Percentiles rank a stretch among this genome's conserved stretches.
phyloP scores from a whole-genome alignment of 2,888 invertebrate species.

The Lithophane semibrunnea region DNA sequence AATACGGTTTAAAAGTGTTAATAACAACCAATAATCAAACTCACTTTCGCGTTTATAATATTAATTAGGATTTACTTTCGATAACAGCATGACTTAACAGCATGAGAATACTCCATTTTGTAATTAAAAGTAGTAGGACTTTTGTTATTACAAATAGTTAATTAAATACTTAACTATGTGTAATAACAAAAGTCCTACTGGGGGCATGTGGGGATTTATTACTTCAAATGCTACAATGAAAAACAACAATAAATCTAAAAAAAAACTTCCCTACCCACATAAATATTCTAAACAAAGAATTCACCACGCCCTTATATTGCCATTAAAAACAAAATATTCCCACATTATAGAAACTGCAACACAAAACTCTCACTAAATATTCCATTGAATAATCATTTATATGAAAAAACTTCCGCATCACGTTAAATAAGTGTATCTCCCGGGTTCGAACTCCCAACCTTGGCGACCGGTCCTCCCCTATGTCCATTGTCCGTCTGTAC shows the following conservation, averaged over 20 bases:
- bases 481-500: slow-evolving; percentile 76
- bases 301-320: slow-evolving; percentile 64
- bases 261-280: slow-evolving; percentile 60
- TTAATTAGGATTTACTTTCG: no score
- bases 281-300: slow-evolving; percentile 59
- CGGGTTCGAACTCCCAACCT: slow-evolving; percentile 60
- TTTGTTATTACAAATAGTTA: no score
- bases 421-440: slow-evolving; percentile 62
- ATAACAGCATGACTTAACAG: background rate
- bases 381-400: slow-evolving; percentile 58
- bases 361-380: slow-evolving; percentile 61
- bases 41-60: no score
- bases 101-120: background rate
- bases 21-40: no score
- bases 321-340: slow-evolving; percentile 59
- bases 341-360: slow-evolving; percentile 60
- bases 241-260: slow-evolving; percentile 8
- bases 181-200: background rate
- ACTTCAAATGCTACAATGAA: background rate
- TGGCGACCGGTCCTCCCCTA: slow-evolving; percentile 74
- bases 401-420: slow-evolving; percentile 65
- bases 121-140: no score
- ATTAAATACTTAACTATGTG: background rate
- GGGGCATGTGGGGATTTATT: background rate
- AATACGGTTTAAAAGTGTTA: no score